These are phyloP conservation scores for Aramus guarauna DNA, from an alignment of 2,113 vertebrate genomes.

Conservation along the genomic window DNA sequence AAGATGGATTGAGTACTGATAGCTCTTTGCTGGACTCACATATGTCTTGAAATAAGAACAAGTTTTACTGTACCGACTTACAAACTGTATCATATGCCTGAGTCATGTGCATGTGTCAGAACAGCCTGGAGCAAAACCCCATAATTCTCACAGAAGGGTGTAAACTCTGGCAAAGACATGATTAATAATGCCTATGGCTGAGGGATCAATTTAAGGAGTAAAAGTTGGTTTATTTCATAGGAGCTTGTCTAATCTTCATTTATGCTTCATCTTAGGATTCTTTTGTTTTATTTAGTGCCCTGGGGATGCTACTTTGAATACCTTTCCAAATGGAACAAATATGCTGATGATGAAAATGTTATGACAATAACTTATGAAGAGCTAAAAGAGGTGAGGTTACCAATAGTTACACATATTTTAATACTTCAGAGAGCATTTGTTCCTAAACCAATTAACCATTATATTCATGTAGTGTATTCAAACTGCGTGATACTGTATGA, in stretches of 20 bases:
- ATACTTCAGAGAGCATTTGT: neutral
- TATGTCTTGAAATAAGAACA: neutral
- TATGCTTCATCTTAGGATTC: neutral
- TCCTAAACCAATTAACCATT: neutral
- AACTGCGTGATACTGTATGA: rapidly evolving
- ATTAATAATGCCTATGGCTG: neutral
- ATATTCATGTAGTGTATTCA: neutral
- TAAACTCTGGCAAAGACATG: neutral
- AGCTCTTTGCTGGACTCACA: neutral
- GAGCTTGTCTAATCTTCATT: neutral
- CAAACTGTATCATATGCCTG: neutral
- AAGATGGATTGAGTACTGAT: neutral
- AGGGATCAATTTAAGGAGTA: neutral
- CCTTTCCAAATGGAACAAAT: slow-evolving; percentile 74
- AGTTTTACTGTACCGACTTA: neutral
- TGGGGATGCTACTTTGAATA: slow-evolving; percentile 82
- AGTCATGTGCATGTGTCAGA: rapidly evolving
- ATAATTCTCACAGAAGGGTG: neutral
- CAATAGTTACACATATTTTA: neutral
- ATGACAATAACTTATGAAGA: slow-evolving; percentile 79
- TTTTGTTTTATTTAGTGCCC: slow-evolving; percentile 51
- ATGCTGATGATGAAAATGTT: slow-evolving; percentile 64
- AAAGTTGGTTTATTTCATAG: neutral
- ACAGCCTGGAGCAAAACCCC: neutral
- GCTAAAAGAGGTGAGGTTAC: slow-evolving; percentile 73